Percentiles rank a stretch among this genome's conserved stretches.
Conservation (phyloP, 2,888 invertebrate species). For the Stenodema calcarata region DNA sequence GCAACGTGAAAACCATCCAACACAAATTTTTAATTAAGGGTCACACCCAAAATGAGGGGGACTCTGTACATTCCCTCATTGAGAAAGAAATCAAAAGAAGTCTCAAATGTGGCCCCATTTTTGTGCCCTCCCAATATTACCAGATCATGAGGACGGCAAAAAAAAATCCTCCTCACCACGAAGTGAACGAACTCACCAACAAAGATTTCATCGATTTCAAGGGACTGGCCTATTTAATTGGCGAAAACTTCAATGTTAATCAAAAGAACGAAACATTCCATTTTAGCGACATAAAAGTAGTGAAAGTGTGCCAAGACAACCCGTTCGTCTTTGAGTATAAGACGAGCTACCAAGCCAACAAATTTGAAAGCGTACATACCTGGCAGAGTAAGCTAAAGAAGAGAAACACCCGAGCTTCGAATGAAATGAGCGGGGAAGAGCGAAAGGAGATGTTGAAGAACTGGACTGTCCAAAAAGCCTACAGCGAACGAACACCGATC, state of each 20-base stretch:
- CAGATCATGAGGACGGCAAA: constrained; percentile 28
- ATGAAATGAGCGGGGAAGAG: not conserved
- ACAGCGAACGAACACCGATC: not conserved
- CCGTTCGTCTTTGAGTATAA: constrained; percentile 9
- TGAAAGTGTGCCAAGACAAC: constrained; percentile 21
- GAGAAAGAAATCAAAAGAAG: constrained; percentile 25
- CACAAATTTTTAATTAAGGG: constrained; percentile 12
- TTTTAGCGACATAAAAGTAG: not conserved
- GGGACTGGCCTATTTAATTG: not conserved
- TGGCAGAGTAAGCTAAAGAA: not conserved
- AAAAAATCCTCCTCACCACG: constrained; percentile 17
- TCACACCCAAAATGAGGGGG: constrained; percentile 39
- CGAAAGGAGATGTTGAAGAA: not conserved
- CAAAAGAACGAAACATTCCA: not conserved
- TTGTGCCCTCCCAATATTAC: constrained; percentile 1
- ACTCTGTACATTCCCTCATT: constrained; percentile 4
- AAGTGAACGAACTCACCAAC: not conserved
- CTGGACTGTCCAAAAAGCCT: constrained; percentile 3
- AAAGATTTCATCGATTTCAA: constrained; percentile 19
- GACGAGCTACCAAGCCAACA: not conserved
- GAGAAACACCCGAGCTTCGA: constrained; percentile 9
- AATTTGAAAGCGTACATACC: constrained; percentile 11
- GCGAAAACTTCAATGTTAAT: not conserved
- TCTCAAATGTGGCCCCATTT: not conserved
- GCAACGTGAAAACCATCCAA: not conserved